phyloP scores from a whole-genome alignment of 2,888 invertebrate species.

The Phortica okadai region DNA sequence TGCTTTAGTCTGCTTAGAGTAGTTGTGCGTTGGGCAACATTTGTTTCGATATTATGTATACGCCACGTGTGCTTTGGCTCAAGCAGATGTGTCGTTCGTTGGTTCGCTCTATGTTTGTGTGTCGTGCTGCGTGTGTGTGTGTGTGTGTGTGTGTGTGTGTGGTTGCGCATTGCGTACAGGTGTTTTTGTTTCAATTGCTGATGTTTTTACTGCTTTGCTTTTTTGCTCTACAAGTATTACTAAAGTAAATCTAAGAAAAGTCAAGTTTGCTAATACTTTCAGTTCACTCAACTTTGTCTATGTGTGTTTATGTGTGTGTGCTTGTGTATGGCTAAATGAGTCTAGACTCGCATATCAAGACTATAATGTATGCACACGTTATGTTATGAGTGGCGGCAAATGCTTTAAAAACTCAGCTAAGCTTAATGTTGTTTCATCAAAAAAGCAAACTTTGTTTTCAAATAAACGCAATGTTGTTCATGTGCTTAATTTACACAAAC shows the following conservation, averaged over 20 bases:
- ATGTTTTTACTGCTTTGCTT: not conserved
- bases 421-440: too few species aligned
- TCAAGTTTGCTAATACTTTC: not conserved
- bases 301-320: constrained; percentile 44
- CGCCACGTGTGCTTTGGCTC: not conserved
- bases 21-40: not conserved
- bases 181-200: not conserved
- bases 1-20: not conserved
- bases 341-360: not conserved
- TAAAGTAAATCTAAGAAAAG: not conserved
- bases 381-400: too few species aligned
- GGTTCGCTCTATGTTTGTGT: constrained; percentile 42
- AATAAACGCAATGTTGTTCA: not conserved
- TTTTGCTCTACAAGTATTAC: not conserved
- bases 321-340: constrained; percentile 11
- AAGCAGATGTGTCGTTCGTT: constrained; percentile 44
- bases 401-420: too few species aligned
- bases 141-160: constrained; percentile 29
- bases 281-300: constrained; percentile 6
- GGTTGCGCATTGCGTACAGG: constrained; percentile 14
- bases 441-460: too few species aligned
- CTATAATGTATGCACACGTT: too few species aligned
- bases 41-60: constrained; percentile 59
- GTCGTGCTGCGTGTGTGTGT: not conserved
- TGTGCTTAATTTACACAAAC: not conserved